Conservation (phyloP, 2,797 vertebrate species). For the Chloroceryle inda region DNA sequence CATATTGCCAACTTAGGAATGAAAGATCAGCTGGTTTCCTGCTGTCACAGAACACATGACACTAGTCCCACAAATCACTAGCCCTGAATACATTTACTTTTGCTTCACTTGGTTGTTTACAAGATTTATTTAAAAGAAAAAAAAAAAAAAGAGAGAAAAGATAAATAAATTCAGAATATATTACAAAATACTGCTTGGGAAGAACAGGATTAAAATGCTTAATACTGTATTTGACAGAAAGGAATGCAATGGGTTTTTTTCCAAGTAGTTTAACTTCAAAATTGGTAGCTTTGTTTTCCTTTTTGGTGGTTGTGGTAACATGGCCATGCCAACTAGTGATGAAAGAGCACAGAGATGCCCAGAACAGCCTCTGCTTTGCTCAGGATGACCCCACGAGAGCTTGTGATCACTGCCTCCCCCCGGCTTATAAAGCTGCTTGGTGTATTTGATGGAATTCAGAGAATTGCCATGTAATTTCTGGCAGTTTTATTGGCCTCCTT, state of each 20-base stretch:
- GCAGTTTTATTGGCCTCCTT: background rate
- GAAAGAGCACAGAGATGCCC: background rate
- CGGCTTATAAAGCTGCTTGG: background rate
- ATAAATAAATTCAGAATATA: background rate
- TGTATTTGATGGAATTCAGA: background rate
- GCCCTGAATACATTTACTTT: background rate
- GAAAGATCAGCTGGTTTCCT: background rate
- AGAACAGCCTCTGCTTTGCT: background rate
- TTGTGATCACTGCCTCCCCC: background rate
- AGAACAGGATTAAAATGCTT: background rate
- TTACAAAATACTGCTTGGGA: background rate
- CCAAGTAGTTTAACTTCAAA: background rate
- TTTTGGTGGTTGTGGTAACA: background rate
- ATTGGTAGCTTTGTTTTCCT: background rate
- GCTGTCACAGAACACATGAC: background rate
- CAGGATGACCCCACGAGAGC: background rate
- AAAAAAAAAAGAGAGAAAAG: background rate
- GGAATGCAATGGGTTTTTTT: background rate
- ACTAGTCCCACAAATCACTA: background rate
- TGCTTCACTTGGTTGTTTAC: background rate
- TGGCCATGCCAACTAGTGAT: accelerated
- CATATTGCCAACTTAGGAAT: background rate
- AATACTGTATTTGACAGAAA: constrained; percentile 49
- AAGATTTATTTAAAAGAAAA: background rate
- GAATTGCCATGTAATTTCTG: background rate